Conservation (phyloP, 2,113 vertebrate genomes). For the Hippocampus abdominalis region DNA sequence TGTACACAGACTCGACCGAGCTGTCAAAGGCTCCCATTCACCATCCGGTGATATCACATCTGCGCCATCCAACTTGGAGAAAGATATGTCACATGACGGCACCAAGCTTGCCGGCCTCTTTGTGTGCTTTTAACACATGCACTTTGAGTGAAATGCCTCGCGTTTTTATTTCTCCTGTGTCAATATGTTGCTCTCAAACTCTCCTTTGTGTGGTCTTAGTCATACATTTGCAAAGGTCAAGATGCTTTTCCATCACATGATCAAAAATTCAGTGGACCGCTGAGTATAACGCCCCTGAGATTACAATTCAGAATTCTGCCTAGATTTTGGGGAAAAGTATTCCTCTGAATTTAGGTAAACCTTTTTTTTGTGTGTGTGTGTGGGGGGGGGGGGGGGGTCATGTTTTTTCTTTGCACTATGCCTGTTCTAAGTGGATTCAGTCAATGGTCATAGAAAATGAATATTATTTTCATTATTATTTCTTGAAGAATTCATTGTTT, state of each 20-base stretch:
- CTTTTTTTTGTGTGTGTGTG: no score
- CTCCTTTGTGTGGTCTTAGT: not conserved
- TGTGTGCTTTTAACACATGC: slow-evolving; percentile 38
- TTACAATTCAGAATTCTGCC: not conserved
- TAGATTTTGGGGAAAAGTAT: not conserved
- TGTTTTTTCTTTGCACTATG: no score
- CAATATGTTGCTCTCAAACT: not conserved
- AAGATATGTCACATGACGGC: slow-evolving; percentile 64
- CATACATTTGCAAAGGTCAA: not conserved
- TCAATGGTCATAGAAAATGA: no score
- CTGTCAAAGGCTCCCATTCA: slow-evolving; percentile 63
- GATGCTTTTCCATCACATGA: not conserved
- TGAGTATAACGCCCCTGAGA: not conserved
- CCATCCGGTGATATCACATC: slow-evolving; percentile 45
- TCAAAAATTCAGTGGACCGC: not conserved
- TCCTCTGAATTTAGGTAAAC: not conserved
- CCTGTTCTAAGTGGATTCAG: no score
- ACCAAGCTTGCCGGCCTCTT: slow-evolving; percentile 40
- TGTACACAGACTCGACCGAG: slow-evolving; percentile 3
- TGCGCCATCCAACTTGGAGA: slow-evolving; percentile 59
- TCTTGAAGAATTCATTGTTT: no score
- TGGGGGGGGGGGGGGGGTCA: no score
- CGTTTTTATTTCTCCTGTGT: not conserved
- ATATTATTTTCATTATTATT: no score
- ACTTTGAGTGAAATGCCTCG: no score